Conservation (phyloP, 1,140 invertebrate species). For the Melitaea cinxia region DNA sequence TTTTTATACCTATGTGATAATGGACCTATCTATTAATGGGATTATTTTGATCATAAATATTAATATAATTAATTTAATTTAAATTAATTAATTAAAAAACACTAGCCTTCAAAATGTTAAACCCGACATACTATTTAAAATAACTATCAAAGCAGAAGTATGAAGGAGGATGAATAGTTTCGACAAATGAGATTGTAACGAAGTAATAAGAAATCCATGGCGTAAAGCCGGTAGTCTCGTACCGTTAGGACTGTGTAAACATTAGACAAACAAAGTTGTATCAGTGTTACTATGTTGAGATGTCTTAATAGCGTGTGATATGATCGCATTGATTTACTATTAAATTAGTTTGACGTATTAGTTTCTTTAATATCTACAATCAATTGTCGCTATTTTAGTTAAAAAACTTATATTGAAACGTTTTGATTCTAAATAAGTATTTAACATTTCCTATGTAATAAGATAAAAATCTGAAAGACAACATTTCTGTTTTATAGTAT, state of each 20-base stretch:
- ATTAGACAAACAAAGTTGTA: slow-evolving; percentile 9
- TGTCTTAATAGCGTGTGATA: background rate
- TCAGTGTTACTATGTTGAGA: background rate
- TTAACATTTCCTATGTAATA: too few relatives aligned
- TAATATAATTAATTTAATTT: background rate
- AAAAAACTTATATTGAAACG: background rate
- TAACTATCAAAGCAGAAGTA: slow-evolving; percentile 2
- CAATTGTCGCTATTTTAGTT: background rate
- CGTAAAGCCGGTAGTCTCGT: slow-evolving; percentile 78
- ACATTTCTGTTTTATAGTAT: too few relatives aligned
- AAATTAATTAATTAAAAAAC: background rate
- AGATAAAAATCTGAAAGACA: too few relatives aligned
- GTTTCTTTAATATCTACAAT: background rate
- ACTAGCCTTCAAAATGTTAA: background rate
- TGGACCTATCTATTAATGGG: background rate
- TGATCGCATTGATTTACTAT: background rate
- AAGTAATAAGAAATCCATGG: slow-evolving; percentile 61
- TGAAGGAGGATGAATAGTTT: slow-evolving; percentile 39
- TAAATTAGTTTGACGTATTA: background rate
- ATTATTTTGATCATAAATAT: background rate
- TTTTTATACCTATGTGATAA: too few relatives aligned
- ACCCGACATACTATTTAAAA: background rate
- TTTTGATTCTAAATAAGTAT: background rate
- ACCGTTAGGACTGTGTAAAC: slow-evolving; percentile 51
- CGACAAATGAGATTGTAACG: slow-evolving; percentile 61